Evolutionary conservation across 2,113 vertebrate species (phyloP), one percentile per base, ranked within the genome.

Genomic region (Ursus arctos): DNA sequence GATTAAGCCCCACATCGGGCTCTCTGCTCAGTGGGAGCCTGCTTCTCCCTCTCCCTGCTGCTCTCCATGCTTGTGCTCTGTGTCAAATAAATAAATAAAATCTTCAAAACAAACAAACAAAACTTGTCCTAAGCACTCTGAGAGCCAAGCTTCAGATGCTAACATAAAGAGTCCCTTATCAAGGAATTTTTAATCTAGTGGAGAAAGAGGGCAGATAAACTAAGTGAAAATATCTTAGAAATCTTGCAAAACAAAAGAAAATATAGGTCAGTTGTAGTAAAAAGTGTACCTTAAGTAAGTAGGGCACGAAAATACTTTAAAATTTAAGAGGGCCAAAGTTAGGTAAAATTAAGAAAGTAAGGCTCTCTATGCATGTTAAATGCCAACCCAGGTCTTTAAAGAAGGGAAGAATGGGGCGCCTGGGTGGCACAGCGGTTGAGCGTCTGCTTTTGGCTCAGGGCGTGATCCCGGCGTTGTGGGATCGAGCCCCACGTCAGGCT

Each of bases 151-250:
- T 87, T 95, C 26, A 87, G 16, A 96, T 90, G 33, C 55, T 57
- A 84, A 71, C 28, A 63, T 14, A 15, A 40, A 80, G 16, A 51
- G 40, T 79, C 24, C 19, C 59, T 40, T 91, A 22, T 92, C 47
- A 89, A 65, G 26, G 40, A 93, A 40, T n/a, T 93, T 95, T 82
- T 90, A 88, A 4, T 74, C 9, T 89, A 95, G 69, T 16, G 43
- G 53, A 74, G 8, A 43, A 43, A 43, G 59, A 83, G 43, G 49
- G 24, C 15, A 93, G 21, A 67, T 47, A 83, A 6, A 83, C 4
- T 51, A 89, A 94, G 72, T 72, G 16, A 65, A 96, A 95, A 65
- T 33, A 87, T 72, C 88, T 86, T 90, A 91, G 9, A 40, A 87
- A 97, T 13, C 24, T 82, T 97, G 28, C 26, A 63, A 81, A 95